Evolutionary conservation across 2,888 invertebrate genomes (phyloP).

Genomic region (Lepidocyrtoides sp.): DNA sequence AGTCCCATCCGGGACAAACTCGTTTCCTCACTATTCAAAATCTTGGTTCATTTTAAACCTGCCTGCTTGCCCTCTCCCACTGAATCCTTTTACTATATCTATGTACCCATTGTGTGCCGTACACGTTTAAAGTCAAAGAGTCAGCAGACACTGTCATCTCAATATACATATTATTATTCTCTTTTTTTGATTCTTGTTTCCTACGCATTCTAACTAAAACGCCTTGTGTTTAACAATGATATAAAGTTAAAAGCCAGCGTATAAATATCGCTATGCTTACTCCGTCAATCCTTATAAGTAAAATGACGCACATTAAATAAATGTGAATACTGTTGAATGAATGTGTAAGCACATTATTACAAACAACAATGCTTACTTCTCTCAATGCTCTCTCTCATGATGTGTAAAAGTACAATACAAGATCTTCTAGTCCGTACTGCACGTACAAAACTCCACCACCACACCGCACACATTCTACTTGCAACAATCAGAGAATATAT

Average conservation of each 20-base stretch:
- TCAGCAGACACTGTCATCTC: slow-evolving; percentile 68
- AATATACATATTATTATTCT: slow-evolving; percentile 16
- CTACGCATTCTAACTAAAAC: slow-evolving; percentile 31
- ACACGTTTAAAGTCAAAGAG: slow-evolving; percentile 71
- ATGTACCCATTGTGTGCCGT: slow-evolving; percentile 24
- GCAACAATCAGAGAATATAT: not conserved
- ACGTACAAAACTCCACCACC: not conserved
- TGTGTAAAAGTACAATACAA: not conserved
- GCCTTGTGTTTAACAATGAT: slow-evolving; percentile 32
- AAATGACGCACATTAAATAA: slow-evolving; percentile 47
- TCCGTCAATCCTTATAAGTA: slow-evolving; percentile 25
- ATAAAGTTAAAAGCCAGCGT: slow-evolving; percentile 44
- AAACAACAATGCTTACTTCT: slow-evolving; percentile 1
- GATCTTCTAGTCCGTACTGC: not conserved
- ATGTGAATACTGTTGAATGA: not conserved
- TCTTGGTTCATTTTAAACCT: not conserved
- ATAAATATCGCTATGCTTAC: slow-evolving; percentile 38
- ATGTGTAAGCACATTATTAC: not conserved
- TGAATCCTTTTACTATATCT: not conserved
- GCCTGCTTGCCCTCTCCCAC: not conserved
- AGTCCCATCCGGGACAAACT: slow-evolving; percentile 29
- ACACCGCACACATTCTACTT: not conserved
- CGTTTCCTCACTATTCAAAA: not conserved
- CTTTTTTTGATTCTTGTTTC: slow-evolving; percentile 18
- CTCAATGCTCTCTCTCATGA: not conserved